phyloP scores from a whole-genome alignment of 2,113 vertebrate genomes.

The Neotoma lepida region DNA sequence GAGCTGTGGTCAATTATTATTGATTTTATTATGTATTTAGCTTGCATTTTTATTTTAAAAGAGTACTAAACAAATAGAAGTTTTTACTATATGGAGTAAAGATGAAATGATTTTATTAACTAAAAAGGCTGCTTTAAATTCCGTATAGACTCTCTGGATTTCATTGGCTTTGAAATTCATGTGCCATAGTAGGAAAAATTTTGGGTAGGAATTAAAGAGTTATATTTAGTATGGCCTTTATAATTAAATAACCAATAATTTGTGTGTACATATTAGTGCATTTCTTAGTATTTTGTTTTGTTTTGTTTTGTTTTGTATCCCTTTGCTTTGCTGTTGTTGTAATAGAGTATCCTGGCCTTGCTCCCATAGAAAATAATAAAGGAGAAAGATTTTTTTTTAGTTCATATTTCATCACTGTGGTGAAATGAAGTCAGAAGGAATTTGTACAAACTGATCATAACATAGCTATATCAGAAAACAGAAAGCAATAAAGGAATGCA shows the following conservation, averaged over 20 bases:
- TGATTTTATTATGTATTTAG: conserved; percentile 12
- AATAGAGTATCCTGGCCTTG: neutral
- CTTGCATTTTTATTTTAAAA: conserved; percentile 38
- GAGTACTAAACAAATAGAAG: conserved; percentile 19
- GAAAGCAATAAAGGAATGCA: neutral
- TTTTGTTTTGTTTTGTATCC: neutral
- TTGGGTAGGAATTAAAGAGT: neutral
- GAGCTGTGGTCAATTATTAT: conserved; percentile 58
- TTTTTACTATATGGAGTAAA: neutral
- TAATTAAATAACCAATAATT: neutral
- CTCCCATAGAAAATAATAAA: neutral
- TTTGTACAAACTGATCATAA: neutral
- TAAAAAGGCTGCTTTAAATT: neutral
- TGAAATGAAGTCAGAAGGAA: neutral
- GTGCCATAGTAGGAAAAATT: neutral
- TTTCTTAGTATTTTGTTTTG: neutral
- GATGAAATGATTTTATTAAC: neutral
- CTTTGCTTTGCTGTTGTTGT: neutral
- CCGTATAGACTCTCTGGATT: neutral
- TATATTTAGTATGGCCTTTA: neutral
- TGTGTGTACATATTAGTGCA: neutral
- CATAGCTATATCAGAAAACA: neutral
- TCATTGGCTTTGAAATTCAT: conserved; percentile 6
- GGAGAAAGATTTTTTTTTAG: neutral
- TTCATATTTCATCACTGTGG: neutral